A percentile compares a stretch with the other conserved stretches of the same genome.
phyloP scores from a whole-genome alignment of 2,888 invertebrate species.

The Nebria salina region DNA sequence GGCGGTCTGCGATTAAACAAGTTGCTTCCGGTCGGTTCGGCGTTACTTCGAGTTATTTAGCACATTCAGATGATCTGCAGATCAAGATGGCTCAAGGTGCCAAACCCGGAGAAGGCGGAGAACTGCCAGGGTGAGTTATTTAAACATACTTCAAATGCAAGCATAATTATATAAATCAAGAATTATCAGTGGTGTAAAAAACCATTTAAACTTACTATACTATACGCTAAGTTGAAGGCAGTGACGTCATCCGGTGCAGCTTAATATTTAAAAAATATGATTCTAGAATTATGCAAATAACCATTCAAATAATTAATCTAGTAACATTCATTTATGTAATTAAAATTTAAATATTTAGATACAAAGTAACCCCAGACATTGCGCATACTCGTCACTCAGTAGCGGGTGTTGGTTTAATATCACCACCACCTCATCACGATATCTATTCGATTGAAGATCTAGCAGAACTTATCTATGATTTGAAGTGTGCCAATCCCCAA shows the following conservation, averaged over 20 bases:
- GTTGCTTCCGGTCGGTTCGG: conserved; percentile 99
- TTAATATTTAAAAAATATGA: too few relatives aligned
- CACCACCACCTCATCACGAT: conserved; percentile 99
- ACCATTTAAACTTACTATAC: too few relatives aligned
- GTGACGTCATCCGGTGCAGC: too few relatives aligned
- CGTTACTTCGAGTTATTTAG: conserved; percentile 96
- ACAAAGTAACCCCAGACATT: conserved; percentile 93
- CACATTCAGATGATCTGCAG: conserved; percentile 97
- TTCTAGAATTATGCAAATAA: too few relatives aligned
- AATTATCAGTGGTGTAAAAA: too few relatives aligned
- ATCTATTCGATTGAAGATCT: conserved; percentile 99
- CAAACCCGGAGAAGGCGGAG: conserved; percentile 99
- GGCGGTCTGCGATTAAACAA: conserved; percentile 96
- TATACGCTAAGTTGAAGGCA: too few relatives aligned
- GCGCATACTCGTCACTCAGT: conserved; percentile 96
- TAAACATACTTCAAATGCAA: neutral
- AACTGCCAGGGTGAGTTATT: conserved; percentile 76
- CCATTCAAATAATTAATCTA: neutral
- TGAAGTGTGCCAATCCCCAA: conserved; percentile 95
- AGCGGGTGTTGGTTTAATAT: conserved; percentile 96
- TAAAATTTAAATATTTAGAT: conserved; percentile 55
- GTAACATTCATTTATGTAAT: neutral
- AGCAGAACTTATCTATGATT: conserved; percentile 96
- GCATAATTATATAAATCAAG: conserved; percentile 4
- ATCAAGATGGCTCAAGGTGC: conserved; percentile 99